Evolutionary conservation across 2,888 invertebrate genomes (phyloP).

Genomic region (Thysanoteuthis rhombus): DNA sequence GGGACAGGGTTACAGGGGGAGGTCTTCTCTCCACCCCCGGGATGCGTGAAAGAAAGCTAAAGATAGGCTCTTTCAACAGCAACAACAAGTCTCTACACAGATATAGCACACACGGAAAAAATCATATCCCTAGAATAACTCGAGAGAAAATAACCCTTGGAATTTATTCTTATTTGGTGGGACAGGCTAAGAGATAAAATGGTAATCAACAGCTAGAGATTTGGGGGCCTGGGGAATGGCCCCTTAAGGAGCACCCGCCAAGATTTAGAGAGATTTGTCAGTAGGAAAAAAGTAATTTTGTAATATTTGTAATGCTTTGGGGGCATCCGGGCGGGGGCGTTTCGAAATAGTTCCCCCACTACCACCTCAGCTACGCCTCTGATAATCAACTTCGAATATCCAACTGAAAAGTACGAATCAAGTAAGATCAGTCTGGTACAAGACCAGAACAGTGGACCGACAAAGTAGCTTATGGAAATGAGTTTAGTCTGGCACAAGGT

Average conservation of each 20-base stretch:
- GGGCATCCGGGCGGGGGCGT: too few relatives aligned
- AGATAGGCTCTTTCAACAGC: neutral
- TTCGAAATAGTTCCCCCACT: too few relatives aligned
- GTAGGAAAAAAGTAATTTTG: too few relatives aligned
- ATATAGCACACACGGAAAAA: neutral
- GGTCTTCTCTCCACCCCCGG: too few relatives aligned
- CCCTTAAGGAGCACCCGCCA: too few relatives aligned
- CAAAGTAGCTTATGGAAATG: too few relatives aligned
- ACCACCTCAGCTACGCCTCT: too few relatives aligned
- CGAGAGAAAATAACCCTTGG: neutral
- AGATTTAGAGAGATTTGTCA: too few relatives aligned
- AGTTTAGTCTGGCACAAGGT: too few relatives aligned
- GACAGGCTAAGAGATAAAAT: neutral
- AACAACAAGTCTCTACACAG: neutral
- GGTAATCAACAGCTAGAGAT: too few relatives aligned
- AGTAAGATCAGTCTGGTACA: neutral
- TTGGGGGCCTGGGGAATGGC: too few relatives aligned
- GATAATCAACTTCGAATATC: neutral
- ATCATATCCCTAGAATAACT: neutral
- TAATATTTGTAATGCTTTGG: too few relatives aligned
- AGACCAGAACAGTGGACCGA: neutral
- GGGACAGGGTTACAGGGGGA: neutral
- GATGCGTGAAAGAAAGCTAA: neutral
- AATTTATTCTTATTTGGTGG: neutral
- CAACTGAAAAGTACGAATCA: neutral